Base-by-base conservation (phyloP, 2,797 vertebrate genomes). In the Scyliorhinus canicula region DNA sequence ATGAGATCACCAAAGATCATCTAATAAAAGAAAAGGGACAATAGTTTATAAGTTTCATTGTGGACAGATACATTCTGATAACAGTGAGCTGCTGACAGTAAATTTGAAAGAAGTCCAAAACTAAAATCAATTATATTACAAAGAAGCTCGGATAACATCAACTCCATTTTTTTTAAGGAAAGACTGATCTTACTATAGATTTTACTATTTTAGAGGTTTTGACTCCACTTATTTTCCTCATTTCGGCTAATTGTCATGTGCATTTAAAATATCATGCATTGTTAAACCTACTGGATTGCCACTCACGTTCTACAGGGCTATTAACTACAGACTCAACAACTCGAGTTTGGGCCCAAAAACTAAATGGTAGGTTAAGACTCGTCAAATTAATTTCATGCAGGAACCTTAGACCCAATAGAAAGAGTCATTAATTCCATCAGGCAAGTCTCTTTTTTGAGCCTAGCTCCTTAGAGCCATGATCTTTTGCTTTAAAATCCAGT, bases 1-100 rank as follows among this genome's bases (percentile, higher is more conserved):
- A n/a, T 95, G 11, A 95, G 69, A 0, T 95, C 69, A 93, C 91
- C 95, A 95, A 31, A 16, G 93, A 93, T 52, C 85, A 95, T 85
- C 44, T 95, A 55, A 95, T 95, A 93, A 91, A 57, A 95, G 86
- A 93, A 71, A 24, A 65, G 79, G 28, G 14, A 94, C 69, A 94
- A 94, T 50, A 94, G 7, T 35, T 55, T 52, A 94, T 94, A 74
- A 26, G 93, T 52, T 94, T 71, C 47, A 74, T 31, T 50, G 19
- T 14, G 21, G 93, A 35, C 93, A 52, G n/a, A 24, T 94, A 67
- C 35, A 93, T 11, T 65, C 40, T 63, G 55, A 82, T 44, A 82
- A 26, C 40, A 82, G 19, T 47, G 77, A 57, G 31, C 4, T n/a
- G 86, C 6, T 60, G 31, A 74, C 50, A 31, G 40, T 67, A 94